Evolutionary conservation across 2,888 invertebrate genomes (phyloP), one percentile per base, ranked within the genome.

Genomic region (Chalcis sispes): DNA sequence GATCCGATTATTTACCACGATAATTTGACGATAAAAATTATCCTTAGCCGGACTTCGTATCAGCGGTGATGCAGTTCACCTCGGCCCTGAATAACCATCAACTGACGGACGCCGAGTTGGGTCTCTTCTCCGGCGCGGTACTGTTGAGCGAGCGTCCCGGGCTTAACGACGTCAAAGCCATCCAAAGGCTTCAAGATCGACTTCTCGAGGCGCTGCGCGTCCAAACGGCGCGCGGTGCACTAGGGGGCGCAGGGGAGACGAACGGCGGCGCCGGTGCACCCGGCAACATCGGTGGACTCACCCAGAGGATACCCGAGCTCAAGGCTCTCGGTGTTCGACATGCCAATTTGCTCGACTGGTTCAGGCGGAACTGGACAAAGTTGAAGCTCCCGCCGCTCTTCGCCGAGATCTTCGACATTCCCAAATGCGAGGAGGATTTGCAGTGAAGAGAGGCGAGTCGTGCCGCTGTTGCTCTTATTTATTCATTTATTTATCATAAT

Each of bases 381-480:
- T 91, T 96, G 75, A 91, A 94, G 79, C 91, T 98, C 83, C 98
- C 98, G 59, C 97, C 98, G 2, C 92, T 98, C 71, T 98, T 97
- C 90, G 95, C 98, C 42, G 98, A 98, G 90, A 97, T 98, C 83
- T 98, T 97, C 90, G 98, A 98, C 92, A 97, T 98, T 89, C 96
- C 97, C 81, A 95, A 94, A 89, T 92, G 92, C 84, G 94, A 94
- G 87, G 94, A 94, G 85, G 94, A 94, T 86, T 87, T 89, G 77
- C 89, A 89, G 82, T 89, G 85, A 89, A 85, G 83, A 78, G 52
- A 70, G 65, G 72, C 29, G n/a, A 69, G 54, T 59, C 13, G 5
- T 23, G 27, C 20, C 4, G 5, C 36, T 36, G 36, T 36, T 36
- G 10, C 36, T 32, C 29, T 8, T 36, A 20, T 20, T 36, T 61